Evolutionary conservation across 2,797 vertebrate genomes (phyloP), one percentile per base, ranked within the genome.

Genomic region (Lepus oiostolus): DNA sequence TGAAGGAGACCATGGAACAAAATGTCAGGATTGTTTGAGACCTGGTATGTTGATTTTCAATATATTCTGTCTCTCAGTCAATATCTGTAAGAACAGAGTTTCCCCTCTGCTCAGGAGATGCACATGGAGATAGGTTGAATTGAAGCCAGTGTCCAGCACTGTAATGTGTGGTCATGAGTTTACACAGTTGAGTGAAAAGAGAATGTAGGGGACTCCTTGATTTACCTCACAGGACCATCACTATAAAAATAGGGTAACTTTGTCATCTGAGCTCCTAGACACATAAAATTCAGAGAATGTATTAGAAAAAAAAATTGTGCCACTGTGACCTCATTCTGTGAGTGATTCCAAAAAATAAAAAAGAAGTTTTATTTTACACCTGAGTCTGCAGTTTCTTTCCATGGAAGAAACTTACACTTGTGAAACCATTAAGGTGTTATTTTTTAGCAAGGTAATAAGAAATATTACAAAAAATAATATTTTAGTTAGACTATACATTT

Each of bases 341-440:
- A 35, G 11, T 22, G 21, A 65, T 7, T 71, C 24, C n/a, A 93
- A n/a, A n/a, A n/a, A n/a, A 74, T 32, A 19, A 11, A 12, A 32
- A n/a, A 54, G 50, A 83, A 62, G 92, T 63, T 79, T 35, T n/a
- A 72, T 8, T 26, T 94, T 70, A 80, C 17, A 87, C 32, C 2
- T 47, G 2, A 0, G 21, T 54, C 26, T 80, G 24, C 12, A 9
- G 4, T 60, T 76, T 86, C 6, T 65, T 62, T 90, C 68, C 65
- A 2, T 6, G 17, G n/a, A 52, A 80, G 14, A 84, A 35, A 88
- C 32, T 84, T 71, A 47, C 0, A 52, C 10, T 16, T 70, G 19
- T 54, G 28, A 67, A 95, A 10, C 5, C 7, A 47, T 35, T 11
- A 90, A 72, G 30, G 2, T 24, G 1, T 6, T 83, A 17, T 19